Conservation (phyloP, 37 sponge, comb jelly and placozoan genomes). For the Eunapius fragilis region DNA sequence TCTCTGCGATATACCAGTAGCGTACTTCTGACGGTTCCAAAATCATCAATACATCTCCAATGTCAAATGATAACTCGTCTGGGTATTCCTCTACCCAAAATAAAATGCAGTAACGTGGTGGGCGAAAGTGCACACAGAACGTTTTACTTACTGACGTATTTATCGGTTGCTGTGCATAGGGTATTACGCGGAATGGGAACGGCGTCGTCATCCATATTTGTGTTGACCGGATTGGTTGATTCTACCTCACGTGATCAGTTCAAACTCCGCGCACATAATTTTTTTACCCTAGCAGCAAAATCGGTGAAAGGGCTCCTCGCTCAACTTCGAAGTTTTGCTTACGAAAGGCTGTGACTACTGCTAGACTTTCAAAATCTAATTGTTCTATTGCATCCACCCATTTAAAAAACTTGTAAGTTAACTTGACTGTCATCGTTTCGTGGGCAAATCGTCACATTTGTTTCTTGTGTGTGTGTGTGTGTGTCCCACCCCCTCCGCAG, state of each 20-base stretch:
- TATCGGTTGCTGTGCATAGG: not conserved
- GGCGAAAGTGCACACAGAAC: not conserved
- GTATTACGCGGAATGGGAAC: not conserved
- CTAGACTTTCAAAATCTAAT: not conserved
- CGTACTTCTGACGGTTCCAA: slow-evolving; percentile 57
- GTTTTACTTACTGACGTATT: not conserved
- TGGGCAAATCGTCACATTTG: not conserved
- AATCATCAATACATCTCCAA: slow-evolving; percentile 52
- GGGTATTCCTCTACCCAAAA: slow-evolving; percentile 31
- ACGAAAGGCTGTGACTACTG: not conserved
- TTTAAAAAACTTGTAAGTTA: not conserved
- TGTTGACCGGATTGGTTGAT: not conserved
- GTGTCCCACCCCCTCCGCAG: too few relatives aligned
- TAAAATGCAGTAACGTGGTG: not conserved
- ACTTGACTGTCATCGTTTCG: too few relatives aligned
- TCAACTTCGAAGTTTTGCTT: not conserved
- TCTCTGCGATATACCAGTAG: slow-evolving; percentile 69
- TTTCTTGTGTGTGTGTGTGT: too few relatives aligned
- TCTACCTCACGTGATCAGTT: not conserved
- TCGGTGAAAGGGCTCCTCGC: not conserved
- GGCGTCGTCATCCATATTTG: not conserved
- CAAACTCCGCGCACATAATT: not conserved
- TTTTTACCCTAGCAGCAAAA: not conserved
- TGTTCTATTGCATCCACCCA: not conserved
- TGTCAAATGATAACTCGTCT: slow-evolving; percentile 47